Evolutionary conservation across 2,113 vertebrate species (phyloP).

Genomic region (Petrocephalus microphthalmus): DNA sequence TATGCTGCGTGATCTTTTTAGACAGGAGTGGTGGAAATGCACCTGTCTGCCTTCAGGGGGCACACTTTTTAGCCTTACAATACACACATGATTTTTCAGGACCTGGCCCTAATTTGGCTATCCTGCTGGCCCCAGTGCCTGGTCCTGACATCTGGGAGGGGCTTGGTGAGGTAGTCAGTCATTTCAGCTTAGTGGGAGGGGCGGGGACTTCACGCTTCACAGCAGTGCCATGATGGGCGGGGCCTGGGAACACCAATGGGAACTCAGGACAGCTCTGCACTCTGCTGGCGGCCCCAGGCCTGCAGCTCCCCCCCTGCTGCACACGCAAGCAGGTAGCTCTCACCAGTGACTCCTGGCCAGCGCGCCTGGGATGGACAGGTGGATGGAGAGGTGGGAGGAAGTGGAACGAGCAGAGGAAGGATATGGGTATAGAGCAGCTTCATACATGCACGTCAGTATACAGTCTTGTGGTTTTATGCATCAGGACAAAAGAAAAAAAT

Average conservation of each 20-base stretch:
- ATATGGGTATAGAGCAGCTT: neutral
- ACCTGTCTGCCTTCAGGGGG: neutral
- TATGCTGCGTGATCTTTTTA: neutral
- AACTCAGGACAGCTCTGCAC: conserved; percentile 40
- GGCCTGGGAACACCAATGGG: neutral
- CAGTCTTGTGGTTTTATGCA: too few species aligned
- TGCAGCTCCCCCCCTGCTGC: conserved; percentile 35
- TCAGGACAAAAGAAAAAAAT: too few species aligned
- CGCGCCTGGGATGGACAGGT: conserved; percentile 34
- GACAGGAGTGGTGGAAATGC: neutral
- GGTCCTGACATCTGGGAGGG: neutral
- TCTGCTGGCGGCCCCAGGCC: conserved; percentile 39
- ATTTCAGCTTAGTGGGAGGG: neutral
- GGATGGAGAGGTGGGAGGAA: neutral
- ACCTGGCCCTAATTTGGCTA: neutral
- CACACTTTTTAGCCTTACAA: neutral
- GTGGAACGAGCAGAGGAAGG: neutral
- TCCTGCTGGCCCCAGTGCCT: neutral
- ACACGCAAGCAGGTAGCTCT: conserved; percentile 56
- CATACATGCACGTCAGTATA: neutral
- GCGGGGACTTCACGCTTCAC: neutral
- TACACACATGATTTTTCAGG: neutral
- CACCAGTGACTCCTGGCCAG: conserved; percentile 46
- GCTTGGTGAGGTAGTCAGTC: neutral
- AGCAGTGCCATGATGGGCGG: neutral